Evolutionary conservation across 2,888 invertebrate genomes (phyloP).

Genomic region (Stenodera caucasica): DNA sequence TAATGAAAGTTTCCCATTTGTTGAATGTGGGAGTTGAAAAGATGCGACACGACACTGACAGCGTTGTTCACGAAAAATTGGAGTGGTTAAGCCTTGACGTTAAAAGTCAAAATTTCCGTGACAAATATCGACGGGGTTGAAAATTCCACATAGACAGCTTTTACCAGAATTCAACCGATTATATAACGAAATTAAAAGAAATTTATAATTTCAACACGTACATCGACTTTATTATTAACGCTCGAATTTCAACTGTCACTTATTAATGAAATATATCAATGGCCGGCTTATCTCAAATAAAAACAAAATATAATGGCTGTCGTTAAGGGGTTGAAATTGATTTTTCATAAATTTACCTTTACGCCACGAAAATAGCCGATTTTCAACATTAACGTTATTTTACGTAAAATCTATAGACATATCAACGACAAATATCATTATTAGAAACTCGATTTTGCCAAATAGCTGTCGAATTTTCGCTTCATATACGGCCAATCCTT

Average conservation of each 20-base stretch:
- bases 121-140: slow-evolving; percentile 22
- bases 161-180: slow-evolving; percentile 18
- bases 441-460: no score
- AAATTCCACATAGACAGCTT: not conserved
- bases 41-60: slow-evolving; percentile 26
- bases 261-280: slow-evolving; percentile 11
- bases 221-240: not conserved
- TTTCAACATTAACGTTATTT: no score
- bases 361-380: no score
- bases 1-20: slow-evolving; percentile 28
- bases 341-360: slow-evolving; percentile 22
- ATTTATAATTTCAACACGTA: slow-evolving; percentile 1
- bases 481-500: slow-evolving; percentile 10
- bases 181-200: slow-evolving; percentile 10
- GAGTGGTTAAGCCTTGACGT: slow-evolving; percentile 25
- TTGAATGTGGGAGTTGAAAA: slow-evolving; percentile 27
- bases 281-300: slow-evolving; percentile 6
- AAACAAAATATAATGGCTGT: slow-evolving; percentile 10
- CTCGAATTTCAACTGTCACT: slow-evolving; percentile 10
- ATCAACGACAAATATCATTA: no score
- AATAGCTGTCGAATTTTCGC: no score
- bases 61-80: slow-evolving; percentile 27
- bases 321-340: slow-evolving; percentile 9
- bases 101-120: slow-evolving; percentile 28
- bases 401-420: no score